These are phyloP conservation scores for Eupithecia centaureata DNA, from an alignment of 2,888 invertebrate genomes.

Conservation along the genomic window DNA sequence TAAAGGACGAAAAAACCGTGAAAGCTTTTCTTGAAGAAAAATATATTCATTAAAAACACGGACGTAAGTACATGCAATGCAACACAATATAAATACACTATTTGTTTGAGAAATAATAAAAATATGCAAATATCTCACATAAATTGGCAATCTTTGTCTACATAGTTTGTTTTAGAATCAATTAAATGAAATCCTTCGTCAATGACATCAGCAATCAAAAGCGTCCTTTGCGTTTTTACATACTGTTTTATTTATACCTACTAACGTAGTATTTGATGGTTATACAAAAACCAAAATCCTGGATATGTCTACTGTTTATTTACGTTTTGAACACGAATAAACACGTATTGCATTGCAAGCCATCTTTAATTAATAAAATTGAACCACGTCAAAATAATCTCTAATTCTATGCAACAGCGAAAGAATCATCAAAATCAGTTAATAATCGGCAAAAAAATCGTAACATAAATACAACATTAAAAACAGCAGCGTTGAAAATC, in stretches of 20 bases:
- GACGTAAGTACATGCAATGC: background rate
- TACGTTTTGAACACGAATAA: background rate
- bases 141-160: background rate
- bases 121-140: background rate
- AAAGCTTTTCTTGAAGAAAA: no score
- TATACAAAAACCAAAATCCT: background rate
- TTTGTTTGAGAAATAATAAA: background rate
- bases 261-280: rapidly evolving
- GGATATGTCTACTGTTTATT: background rate
- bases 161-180: background rate
- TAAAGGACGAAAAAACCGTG: no score
- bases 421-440: background rate
- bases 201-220: background rate
- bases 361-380: background rate
- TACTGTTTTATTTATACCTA: background rate
- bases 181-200: background rate
- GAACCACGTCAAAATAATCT: background rate
- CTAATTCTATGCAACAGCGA: background rate
- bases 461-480: background rate
- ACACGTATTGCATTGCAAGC: background rate
- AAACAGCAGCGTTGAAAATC: background rate
- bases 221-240: background rate
- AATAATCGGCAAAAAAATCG: background rate
- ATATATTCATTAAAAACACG: background rate
- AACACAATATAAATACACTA: background rate